Evolutionary conservation across 2,113 vertebrate species (phyloP), one percentile per base, ranked within the genome.

Genomic region (Nanorana parkeri): DNA sequence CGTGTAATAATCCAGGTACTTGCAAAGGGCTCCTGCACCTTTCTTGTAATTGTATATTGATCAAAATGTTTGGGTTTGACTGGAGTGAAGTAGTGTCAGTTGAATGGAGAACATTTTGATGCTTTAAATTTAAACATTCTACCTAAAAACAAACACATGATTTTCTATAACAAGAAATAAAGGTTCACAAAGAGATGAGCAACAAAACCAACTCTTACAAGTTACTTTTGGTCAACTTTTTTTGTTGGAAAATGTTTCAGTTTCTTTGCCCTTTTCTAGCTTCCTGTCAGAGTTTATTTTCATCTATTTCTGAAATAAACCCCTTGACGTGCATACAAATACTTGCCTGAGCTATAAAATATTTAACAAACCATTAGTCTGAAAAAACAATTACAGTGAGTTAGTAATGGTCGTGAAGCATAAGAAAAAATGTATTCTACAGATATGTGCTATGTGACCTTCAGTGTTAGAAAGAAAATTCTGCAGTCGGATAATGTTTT

Each of bases 321-420:
- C 68, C 28, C 68, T 71, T 28, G 68, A 71, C 2, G 47, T 23
- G 16, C 20, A 24, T 54, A 55, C 68, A 54, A 71, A 71, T 55
- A 54, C 68, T 71, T 54, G 16, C 47, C 68, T 71, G 51, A 54
- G 17, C 51, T 51, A 54, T 71, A 71, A 71, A 71, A 54, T 54
- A 71, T 71, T 71, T 71, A 71, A 71, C 23, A 71, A 71, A 71
- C 47, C 47, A 54, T 71, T 71, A 71, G 68, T 54, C 68, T 71
- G 47, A 71, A 71, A 52, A 54, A 71, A 71, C 47, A 71, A 71
- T 71, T 71, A 52, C 26, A 71, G 47, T 17, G 41, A 54, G 41
- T 52, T 71, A 71, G 68, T 3, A 28, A 24, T 71, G 68, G 51
- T 26, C 68, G 54, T 71, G 68, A 71, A 55, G 47, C 68, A 55